Evolutionary conservation across 2,113 vertebrate species (phyloP).

Genomic region (Atractosteus spatula): DNA sequence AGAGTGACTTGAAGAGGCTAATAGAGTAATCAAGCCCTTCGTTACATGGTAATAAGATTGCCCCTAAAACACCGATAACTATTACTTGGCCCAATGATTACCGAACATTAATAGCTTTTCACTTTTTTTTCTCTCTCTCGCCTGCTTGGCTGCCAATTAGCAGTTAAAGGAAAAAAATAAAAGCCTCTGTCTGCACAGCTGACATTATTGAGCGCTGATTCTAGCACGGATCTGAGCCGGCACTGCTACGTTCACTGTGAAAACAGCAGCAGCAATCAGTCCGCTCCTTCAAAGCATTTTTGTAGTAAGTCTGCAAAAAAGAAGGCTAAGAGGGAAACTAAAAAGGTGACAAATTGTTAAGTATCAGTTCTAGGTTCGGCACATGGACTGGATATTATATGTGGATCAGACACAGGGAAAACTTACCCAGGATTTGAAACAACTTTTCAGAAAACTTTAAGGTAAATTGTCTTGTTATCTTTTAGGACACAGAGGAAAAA

Average conservation of each 20-base stretch:
- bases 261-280: too few species aligned
- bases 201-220: conserved; percentile 13
- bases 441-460: too few species aligned
- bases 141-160: conserved; percentile 49
- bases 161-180: conserved; percentile 35
- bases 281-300: too few species aligned
- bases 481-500: too few species aligned
- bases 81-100: conserved; percentile 65
- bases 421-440: too few species aligned
- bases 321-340: too few species aligned
- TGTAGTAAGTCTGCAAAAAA: too few species aligned
- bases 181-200: conserved; percentile 26
- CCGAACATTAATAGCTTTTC: conserved; percentile 58
- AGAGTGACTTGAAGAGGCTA: conserved; percentile 70
- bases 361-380: too few species aligned
- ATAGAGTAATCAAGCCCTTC: conserved; percentile 73
- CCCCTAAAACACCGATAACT: conserved; percentile 73
- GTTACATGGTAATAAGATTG: conserved; percentile 73
- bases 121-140: conserved; percentile 30
- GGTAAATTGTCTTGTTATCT: too few species aligned
- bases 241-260: neutral
- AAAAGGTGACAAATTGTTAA: too few species aligned
- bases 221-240: neutral
- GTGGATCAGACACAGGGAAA: too few species aligned
- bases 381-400: too few species aligned